Evolutionary conservation across 2,797 vertebrate species (phyloP), one percentile per base, ranked within the genome.

Genomic region (Pterois miles): DNA sequence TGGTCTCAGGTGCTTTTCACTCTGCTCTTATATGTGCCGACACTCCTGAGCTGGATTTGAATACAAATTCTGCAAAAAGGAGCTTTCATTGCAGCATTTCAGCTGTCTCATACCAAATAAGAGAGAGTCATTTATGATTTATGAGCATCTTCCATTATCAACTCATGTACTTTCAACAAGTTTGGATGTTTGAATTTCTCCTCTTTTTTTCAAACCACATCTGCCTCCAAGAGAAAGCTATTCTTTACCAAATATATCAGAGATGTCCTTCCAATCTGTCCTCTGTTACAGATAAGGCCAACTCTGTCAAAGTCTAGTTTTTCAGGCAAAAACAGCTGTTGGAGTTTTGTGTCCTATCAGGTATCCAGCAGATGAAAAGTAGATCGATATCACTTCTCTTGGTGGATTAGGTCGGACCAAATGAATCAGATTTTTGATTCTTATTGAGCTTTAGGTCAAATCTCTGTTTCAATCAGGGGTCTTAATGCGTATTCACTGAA

Each of bases 261-360:
- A 59, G 63, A 77, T 70, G 67, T 36, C 56, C 34, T 87, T 89
- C 82, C 74, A 81, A 69, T 78, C 65, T 83, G 68, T 64, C 43
- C 54, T 76, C 77, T 65, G 67, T 83, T 69, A 77, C 62, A 84
- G 77, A 91, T 86, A 75, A 84, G 66, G 54, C 20, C 14, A 27
- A 57, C 57, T 36, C 46, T 50, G 70, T 69, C 62, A 31, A 22
- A 63, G 23, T 79, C 12, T 50, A 33, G 50, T 50, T 88, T 76
- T 84, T 73, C 69, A 79, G 52, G 48, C 71, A 81, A 71, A 88
- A 90, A 78, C 91, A 91, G 89, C 82, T 90, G 87, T 76, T 80
- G 50, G 33, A 74, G 69, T 82, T 84, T 80, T 77, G 68, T 81
- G 75, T 82, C 75, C 78, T 89, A 78, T 91, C 83, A 66, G 50